Evolutionary conservation across 2,888 invertebrate genomes (phyloP).

Genomic region (Eilema sororculum): DNA sequence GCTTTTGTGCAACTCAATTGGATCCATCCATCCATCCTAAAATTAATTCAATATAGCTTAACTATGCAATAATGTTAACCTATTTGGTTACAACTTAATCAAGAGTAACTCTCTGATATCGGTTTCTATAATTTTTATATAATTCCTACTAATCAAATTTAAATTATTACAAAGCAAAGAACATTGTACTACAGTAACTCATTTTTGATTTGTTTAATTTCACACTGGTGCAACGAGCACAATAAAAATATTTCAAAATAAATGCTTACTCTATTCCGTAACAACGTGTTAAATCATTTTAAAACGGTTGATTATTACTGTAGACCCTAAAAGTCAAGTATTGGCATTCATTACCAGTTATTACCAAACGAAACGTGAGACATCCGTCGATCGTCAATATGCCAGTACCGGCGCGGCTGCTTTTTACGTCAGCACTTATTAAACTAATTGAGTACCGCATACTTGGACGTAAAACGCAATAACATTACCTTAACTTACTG

Average conservation of each 20-base stretch:
- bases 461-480: slow-evolving; percentile 7
- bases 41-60: too few species aligned
- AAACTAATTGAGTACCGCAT: slow-evolving; percentile 25
- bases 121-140: too few species aligned
- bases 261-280: background rate
- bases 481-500: slow-evolving; percentile 2
- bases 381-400: slow-evolving; percentile 28
- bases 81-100: too few species aligned
- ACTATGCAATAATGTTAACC: too few species aligned
- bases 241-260: background rate
- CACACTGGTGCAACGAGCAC: background rate
- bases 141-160: background rate
- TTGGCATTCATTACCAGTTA: slow-evolving; percentile 47
- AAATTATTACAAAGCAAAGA: too few species aligned
- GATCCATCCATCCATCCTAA: too few species aligned
- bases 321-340: slow-evolving; percentile 49
- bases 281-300: slow-evolving; percentile 20
- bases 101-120: too few species aligned
- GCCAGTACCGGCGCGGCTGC: slow-evolving; percentile 10
- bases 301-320: slow-evolving; percentile 20
- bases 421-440: slow-evolving; percentile 29
- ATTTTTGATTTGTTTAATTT: background rate
- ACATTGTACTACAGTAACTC: background rate
- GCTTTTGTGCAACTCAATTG: too few species aligned
- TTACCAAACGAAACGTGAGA: slow-evolving; percentile 39